These are phyloP conservation scores for Wiebesia pumilae DNA, from an alignment of 1,140 invertebrate species.

Conservation along the genomic window DNA sequence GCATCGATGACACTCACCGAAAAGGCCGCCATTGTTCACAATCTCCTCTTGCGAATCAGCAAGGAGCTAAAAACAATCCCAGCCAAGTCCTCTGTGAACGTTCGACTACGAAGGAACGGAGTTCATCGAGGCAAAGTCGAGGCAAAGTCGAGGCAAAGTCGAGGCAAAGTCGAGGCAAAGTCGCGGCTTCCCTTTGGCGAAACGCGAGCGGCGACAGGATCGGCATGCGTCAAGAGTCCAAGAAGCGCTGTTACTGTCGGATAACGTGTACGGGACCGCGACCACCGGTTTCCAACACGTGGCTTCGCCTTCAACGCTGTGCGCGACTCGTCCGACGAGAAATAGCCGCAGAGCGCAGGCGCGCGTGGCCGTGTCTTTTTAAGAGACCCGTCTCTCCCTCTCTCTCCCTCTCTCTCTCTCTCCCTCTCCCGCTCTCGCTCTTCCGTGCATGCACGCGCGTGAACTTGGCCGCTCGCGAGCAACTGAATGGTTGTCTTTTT, in stretches of 20 bases:
- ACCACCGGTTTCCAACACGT: slow-evolving; percentile 57
- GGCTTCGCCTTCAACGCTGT: slow-evolving; percentile 32
- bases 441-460: background rate
- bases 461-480: slow-evolving; percentile 27
- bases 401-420: background rate
- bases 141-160: background rate
- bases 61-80: background rate
- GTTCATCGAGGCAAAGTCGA: background rate
- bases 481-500: slow-evolving; percentile 1
- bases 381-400: background rate
- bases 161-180: background rate
- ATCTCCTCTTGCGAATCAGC: background rate
- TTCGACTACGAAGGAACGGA: too few relatives aligned
- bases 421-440: background rate
- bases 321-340: background rate
- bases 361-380: slow-evolving; percentile 4
- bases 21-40: slow-evolving; percentile 28
- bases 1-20: slow-evolving; percentile 8
- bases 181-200: background rate
- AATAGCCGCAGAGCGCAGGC: slow-evolving; percentile 7
- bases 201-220: background rate
- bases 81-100: background rate
- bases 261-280: background rate
- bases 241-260: background rate
- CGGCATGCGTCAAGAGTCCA: background rate